phyloP scores from a whole-genome alignment of 2,888 invertebrate genomes.

The Drosophila rubida region DNA sequence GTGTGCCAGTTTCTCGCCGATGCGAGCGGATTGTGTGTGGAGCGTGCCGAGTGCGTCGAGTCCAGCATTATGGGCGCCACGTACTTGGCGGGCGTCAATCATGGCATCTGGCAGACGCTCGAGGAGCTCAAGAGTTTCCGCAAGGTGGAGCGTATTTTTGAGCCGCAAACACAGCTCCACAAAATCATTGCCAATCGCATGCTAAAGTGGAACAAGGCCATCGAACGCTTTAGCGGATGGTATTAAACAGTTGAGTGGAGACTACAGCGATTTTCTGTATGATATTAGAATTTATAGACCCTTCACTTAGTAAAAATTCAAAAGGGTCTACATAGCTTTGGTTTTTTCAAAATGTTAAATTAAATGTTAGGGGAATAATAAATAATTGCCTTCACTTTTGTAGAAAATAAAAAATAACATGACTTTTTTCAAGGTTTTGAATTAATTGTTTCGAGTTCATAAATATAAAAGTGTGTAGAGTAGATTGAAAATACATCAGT shows the following conservation, averaged over 20 bases:
- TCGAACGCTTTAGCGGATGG: constrained; percentile 83
- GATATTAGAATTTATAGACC: constrained; percentile 16
- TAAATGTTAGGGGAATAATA: neutral
- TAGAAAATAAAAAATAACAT: neutral
- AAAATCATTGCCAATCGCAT: constrained; percentile 64
- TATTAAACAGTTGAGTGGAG: constrained; percentile 51
- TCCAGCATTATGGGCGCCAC: constrained; percentile 95
- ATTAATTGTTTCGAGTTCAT: no score
- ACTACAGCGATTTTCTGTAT: constrained; percentile 12
- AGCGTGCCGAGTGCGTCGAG: constrained; percentile 90
- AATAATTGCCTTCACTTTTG: neutral
- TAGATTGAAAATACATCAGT: no score
- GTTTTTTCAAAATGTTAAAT: neutral
- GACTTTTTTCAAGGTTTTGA: no score
- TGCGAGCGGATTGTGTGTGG: constrained; percentile 90
- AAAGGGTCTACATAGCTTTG: neutral
- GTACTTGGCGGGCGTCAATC: constrained; percentile 92
- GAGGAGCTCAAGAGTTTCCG: constrained; percentile 88
- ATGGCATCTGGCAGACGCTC: constrained; percentile 91
- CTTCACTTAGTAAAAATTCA: neutral
- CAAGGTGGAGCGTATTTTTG: constrained; percentile 87
- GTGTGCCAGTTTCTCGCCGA: constrained; percentile 95
- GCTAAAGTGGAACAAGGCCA: constrained; percentile 79
- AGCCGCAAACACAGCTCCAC: constrained; percentile 84
- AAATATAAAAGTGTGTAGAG: no score